Base-by-base conservation (phyloP, 2,888 invertebrate genomes). In the Ametastegia equiseti region DNA sequence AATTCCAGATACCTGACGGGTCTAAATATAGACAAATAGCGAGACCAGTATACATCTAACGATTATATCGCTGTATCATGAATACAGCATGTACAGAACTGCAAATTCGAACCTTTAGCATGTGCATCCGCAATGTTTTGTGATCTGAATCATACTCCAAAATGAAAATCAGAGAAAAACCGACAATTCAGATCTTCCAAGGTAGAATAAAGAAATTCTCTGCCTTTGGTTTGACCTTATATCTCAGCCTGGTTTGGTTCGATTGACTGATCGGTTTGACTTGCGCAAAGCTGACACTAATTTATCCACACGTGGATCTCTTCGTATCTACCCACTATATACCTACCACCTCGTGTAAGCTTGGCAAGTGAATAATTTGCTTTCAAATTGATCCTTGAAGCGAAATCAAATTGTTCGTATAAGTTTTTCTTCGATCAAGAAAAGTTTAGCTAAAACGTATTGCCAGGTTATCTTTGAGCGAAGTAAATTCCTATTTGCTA, bases 231-330 rank as follows among this genome's bases (percentile, higher is more conserved):
- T 19, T 19, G 13, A 39, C 36, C 65, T 67, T 4, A 67, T 39
- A 36, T 19, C 39, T 39, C 39, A 36, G 63, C 63, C 33, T 19
- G 36, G 36, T 33, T 4, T 36, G 36, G 15, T 36, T 4, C 57
- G 27, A 36, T 36, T 65, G 33, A 65, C 63, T 65, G 36, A 65
- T 65, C 15, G 36, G 63, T 65, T 15, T 65, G 36, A 36, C 63
- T 65, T 9, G 7, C n/a, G 15, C 2, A 36, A 65, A 33, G n/a
- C 63, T 33, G 63, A 65, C 15, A n/a, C n/a, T 65, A 36, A 65
- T 65, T 19, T 33, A 36, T n/a, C 33, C 19, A 15, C 30, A 36
- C 54, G 54, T 42, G 42, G 57, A 7, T 23, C 23, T 57, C 27
- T 19, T 23, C 11, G 6, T 23, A 19, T 6, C 23, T 23, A 23